phyloP scores from a whole-genome alignment of 2,797 vertebrate species.

The Mormyrus hasselquistii region DNA sequence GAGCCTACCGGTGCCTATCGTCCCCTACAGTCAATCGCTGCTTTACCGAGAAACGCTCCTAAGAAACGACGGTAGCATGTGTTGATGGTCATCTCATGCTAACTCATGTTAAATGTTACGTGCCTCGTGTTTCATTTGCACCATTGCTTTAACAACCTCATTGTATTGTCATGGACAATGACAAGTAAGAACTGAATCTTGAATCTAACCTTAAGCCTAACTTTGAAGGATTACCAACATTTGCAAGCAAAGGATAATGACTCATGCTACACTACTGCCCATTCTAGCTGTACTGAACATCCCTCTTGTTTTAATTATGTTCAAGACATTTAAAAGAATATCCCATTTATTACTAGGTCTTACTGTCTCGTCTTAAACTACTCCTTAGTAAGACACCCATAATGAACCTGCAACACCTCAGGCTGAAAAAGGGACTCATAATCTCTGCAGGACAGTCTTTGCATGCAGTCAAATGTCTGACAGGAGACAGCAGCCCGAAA shows the following conservation, averaged over 20 bases:
- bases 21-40: background rate
- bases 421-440: background rate
- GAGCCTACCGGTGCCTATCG: background rate
- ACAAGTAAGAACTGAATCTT: background rate
- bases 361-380: background rate
- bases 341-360: background rate
- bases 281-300: background rate
- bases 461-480: slow-evolving; percentile 19
- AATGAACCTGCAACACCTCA: background rate
- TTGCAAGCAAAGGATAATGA: background rate
- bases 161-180: background rate
- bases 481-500: slow-evolving; percentile 18
- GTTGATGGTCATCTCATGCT: background rate
- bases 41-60: background rate
- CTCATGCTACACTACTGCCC: background rate
- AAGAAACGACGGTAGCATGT: background rate
- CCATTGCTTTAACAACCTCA: background rate
- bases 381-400: background rate
- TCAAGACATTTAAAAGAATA: background rate
- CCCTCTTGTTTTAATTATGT: background rate
- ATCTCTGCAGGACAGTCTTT: background rate
- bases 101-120: background rate
- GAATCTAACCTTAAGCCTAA: background rate
- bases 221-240: background rate
- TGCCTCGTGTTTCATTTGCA: background rate